Base-by-base conservation (phyloP, 2,113 vertebrate species). In the Clarias batrachus region DNA sequence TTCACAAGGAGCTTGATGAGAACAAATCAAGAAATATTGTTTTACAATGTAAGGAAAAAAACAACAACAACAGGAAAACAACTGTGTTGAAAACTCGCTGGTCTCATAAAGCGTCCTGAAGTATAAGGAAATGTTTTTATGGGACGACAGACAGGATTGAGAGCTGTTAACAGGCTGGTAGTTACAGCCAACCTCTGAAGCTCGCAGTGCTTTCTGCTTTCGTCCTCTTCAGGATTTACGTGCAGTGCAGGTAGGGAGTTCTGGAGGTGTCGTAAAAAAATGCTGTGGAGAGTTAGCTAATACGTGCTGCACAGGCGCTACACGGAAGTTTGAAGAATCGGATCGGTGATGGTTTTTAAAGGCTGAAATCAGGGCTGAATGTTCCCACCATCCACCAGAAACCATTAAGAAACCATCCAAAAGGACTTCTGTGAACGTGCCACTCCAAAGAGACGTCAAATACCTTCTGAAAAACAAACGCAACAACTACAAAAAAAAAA, bases 371-470 rank as follows among this genome's bases (percentile, higher is more conserved):
- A 73, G 70, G 37, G 70, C 70, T 48, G 9, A 41, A 48, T 73
- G 33, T 23, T 41, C 23, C 73, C 73, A 87, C 89, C 63, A 88
- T 93, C 93, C 92, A 89, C 91, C 92, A 91, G 30, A 30, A 89
- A 33, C 57, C 17, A 16, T 23, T 17, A 8, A 90, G 93, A 93
- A 48, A 48, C 6, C 7, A 8, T 48, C 48, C 48, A 48, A 48
- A 48, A 48, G 48, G 16, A 19, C 19, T 5, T 21, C 93, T 83
- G 82, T 56, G 37, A 65, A 57, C 83, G 84, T 82, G 71, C 57
- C 27, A 71, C 48, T 83, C 52, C 63, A 5, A 27, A 60, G 27
- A 71, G 60, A 48, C 87, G 37, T 65, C 16, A 56, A 74, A 83
- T 2, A 57, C 85, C 87, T 76, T 82, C 59, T 19, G 68, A 62